Percentiles rank a stretch among this genome's conserved stretches.
phyloP scores from a whole-genome alignment of 2,797 vertebrate species.

The Cryptoblepharus egeriae region DNA sequence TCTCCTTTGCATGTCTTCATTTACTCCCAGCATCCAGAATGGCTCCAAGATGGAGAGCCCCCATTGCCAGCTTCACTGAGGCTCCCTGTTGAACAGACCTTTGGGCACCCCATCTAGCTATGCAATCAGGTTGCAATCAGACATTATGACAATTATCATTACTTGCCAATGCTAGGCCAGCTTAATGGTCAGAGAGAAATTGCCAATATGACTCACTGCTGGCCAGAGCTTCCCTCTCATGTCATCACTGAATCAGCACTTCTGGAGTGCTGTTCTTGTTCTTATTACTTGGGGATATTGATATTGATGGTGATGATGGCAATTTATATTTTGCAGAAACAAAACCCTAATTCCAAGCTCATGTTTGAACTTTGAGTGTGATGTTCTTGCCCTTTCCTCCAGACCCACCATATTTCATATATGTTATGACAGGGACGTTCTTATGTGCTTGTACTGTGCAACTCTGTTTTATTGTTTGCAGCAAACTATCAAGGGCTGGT shows the following conservation, averaged over 20 bases:
- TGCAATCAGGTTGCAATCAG: background rate
- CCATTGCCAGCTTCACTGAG: too few relatives aligned
- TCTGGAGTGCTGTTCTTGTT: background rate
- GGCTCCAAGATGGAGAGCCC: too few relatives aligned
- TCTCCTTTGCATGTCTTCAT: too few relatives aligned
- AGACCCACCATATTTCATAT: too few relatives aligned
- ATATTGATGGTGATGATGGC: background rate
- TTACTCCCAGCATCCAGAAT: too few relatives aligned
- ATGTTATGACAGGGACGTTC: too few relatives aligned
- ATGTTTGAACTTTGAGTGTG: background rate
- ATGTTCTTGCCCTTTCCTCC: background rate
- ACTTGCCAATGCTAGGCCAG: constrained; percentile 9
- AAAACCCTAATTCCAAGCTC: background rate
- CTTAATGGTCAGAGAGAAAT: background rate
- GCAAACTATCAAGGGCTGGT: too few relatives aligned
- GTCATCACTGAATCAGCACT: background rate
- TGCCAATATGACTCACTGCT: background rate
- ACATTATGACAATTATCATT: background rate
- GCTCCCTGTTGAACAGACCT: too few relatives aligned
- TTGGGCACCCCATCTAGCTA: too few relatives aligned
- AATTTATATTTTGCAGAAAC: background rate
- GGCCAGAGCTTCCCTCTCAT: background rate
- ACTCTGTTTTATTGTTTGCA: too few relatives aligned
- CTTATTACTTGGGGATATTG: background rate
- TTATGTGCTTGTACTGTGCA: too few relatives aligned